Conservation (phyloP, 2,888 invertebrate species). For the Germaria angustata region DNA sequence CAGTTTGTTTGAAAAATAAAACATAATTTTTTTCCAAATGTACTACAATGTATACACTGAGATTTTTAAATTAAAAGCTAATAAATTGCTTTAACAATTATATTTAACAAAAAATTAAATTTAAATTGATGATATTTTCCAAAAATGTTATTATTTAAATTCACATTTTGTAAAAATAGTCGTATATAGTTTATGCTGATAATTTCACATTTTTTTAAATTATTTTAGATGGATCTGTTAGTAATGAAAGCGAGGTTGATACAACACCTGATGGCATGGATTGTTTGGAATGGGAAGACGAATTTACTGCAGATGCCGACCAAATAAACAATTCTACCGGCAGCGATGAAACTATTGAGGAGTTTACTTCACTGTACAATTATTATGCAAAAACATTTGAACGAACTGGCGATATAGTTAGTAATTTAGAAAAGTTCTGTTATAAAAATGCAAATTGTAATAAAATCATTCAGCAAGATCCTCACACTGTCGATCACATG, state of each 20-base stretch:
- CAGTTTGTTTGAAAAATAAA: too few relatives aligned
- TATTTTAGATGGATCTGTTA: slow-evolving; percentile 68
- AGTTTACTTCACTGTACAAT: slow-evolving; percentile 82
- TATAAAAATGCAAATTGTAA: slow-evolving; percentile 70
- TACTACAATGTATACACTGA: too few relatives aligned
- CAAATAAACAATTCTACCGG: slow-evolving; percentile 60
- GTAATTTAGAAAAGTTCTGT: slow-evolving; percentile 64
- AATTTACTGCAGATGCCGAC: slow-evolving; percentile 82
- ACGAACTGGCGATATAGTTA: slow-evolving; percentile 82
- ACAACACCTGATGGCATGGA: slow-evolving; percentile 82
- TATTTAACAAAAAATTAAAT: too few relatives aligned
- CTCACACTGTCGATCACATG: slow-evolving; percentile 76
- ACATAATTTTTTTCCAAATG: too few relatives aligned
- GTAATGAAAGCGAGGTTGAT: slow-evolving; percentile 77
- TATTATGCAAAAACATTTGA: slow-evolving; percentile 89
- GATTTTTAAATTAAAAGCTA: too few relatives aligned
- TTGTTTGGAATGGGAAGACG: slow-evolving; percentile 88
- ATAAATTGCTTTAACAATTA: too few relatives aligned
- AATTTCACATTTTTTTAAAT: too few relatives aligned
- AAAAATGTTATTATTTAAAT: too few relatives aligned
- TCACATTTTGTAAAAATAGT: too few relatives aligned
- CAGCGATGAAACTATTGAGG: slow-evolving; percentile 79
- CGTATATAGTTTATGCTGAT: too few relatives aligned
- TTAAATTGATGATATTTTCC: too few relatives aligned
- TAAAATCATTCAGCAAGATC: slow-evolving; percentile 71